Evolutionary conservation across 2,888 invertebrate species (phyloP).

Genomic region (Junonia oenone): DNA sequence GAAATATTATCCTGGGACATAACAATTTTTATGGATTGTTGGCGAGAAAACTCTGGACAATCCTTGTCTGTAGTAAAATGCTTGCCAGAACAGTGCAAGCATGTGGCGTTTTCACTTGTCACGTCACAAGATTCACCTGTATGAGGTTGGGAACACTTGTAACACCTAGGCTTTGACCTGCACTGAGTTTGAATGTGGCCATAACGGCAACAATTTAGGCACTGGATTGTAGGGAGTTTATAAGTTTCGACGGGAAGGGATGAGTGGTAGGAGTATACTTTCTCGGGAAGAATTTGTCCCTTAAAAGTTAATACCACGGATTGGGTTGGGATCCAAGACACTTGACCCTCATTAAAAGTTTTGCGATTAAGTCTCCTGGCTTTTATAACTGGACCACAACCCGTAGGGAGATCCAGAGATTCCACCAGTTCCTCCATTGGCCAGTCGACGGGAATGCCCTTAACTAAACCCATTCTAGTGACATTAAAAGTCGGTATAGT

Average conservation of each 20-base stretch:
- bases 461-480: not conserved
- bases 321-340: constrained; percentile 3
- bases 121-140: too few relatives aligned
- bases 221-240: constrained; percentile 11
- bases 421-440: not conserved
- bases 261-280: constrained; percentile 11
- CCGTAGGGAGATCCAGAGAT: not conserved
- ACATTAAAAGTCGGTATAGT: not conserved
- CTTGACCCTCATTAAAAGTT: not conserved
- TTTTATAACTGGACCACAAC: constrained; percentile 19
- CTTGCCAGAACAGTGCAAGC: constrained; percentile 18
- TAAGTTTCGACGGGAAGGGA: constrained; percentile 21
- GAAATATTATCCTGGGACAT: too few relatives aligned
- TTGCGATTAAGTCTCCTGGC: constrained; percentile 15
- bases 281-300: constrained; percentile 3
- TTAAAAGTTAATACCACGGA: constrained; percentile 6
- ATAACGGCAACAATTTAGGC: too few relatives aligned
- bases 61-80: constrained; percentile 24
- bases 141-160: too few relatives aligned
- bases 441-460: too few relatives aligned
- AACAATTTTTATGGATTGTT: constrained; percentile 25
- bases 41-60: too few relatives aligned
- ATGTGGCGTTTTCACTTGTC: too few relatives aligned
- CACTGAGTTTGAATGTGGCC: constrained; percentile 27
- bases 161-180: constrained; percentile 28